Percentiles rank a stretch among this genome's conserved stretches.
These are phyloP conservation scores for Xanthorhoe spadicearia DNA, from an alignment of 2,888 invertebrate species.

Conservation along the genomic window DNA sequence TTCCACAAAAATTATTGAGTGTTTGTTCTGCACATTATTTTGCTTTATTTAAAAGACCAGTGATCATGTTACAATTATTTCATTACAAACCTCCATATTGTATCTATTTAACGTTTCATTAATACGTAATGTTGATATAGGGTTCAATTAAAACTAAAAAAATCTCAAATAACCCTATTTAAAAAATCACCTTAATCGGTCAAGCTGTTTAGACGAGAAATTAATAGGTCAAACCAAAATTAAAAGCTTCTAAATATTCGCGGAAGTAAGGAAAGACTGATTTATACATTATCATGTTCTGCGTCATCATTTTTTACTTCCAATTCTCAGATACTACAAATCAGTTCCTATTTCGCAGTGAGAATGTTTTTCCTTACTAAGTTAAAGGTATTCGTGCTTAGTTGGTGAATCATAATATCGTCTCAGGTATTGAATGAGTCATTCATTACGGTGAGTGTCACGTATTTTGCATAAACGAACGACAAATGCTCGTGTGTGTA, in stretches of 20 bases:
- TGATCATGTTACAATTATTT: too few relatives aligned
- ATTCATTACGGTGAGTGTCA: constrained; percentile 30
- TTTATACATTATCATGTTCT: background rate
- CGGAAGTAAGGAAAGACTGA: too few relatives aligned
- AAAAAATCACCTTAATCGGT: too few relatives aligned
- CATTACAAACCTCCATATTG: too few relatives aligned
- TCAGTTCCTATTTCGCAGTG: background rate
- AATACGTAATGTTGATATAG: too few relatives aligned
- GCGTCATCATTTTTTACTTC: background rate
- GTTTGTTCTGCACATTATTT: background rate
- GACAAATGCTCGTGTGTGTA: background rate
- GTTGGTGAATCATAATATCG: constrained; percentile 48
- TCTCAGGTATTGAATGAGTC: constrained; percentile 47
- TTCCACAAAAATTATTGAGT: background rate
- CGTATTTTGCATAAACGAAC: constrained; percentile 16
- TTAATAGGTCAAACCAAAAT: too few relatives aligned
- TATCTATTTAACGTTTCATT: too few relatives aligned
- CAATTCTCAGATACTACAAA: background rate
- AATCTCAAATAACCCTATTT: too few relatives aligned
- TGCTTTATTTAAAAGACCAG: too few relatives aligned
- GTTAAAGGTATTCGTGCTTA: constrained; percentile 46
- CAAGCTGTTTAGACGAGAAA: too few relatives aligned
- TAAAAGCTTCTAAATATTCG: too few relatives aligned
- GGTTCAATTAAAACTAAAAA: too few relatives aligned
- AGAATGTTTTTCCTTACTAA: constrained; percentile 12